Conservation (phyloP, 2,113 vertebrate genomes). For the Ahaetulla prasina region DNA sequence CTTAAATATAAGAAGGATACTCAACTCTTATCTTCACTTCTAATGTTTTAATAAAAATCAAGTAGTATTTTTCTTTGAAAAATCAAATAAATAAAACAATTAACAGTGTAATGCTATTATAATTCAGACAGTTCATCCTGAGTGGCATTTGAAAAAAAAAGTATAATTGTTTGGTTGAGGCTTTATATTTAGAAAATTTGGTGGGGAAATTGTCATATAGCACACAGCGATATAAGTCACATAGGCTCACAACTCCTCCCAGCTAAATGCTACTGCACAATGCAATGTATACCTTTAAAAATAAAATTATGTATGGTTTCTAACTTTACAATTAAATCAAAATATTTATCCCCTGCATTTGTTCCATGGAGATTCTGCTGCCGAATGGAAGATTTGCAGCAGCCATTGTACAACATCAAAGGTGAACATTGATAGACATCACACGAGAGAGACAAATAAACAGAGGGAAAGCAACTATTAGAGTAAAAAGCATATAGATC, state of each 20-base stretch:
- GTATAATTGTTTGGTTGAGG: constrained; percentile 27
- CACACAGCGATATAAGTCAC: constrained; percentile 7
- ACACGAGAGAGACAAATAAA: constrained; percentile 33
- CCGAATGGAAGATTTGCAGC: neutral
- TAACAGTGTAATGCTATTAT: constrained; percentile 42
- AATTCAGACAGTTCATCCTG: constrained; percentile 42
- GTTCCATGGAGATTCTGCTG: constrained; percentile 7
- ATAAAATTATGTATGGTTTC: neutral
- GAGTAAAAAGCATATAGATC: constrained; percentile 7
- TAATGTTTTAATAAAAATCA: constrained; percentile 26
- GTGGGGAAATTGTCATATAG: neutral
- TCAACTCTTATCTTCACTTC: neutral
- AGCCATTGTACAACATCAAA: constrained; percentile 20
- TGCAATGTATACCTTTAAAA: neutral
- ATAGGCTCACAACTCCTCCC: neutral
- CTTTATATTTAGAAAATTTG: constrained; percentile 36
- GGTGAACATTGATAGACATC: constrained; percentile 22
- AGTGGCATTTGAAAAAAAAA: constrained; percentile 26
- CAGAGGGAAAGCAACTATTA: constrained; percentile 23
- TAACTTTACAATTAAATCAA: constrained; percentile 25
- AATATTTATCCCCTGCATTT: constrained; percentile 14
- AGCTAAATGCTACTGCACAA: neutral
- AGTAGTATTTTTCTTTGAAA: constrained; percentile 24
- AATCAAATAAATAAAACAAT: constrained; percentile 54
- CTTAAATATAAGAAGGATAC: constrained; percentile 5